Base-by-base conservation (phyloP, 2,888 invertebrate species). In the Drosophila affinis region DNA sequence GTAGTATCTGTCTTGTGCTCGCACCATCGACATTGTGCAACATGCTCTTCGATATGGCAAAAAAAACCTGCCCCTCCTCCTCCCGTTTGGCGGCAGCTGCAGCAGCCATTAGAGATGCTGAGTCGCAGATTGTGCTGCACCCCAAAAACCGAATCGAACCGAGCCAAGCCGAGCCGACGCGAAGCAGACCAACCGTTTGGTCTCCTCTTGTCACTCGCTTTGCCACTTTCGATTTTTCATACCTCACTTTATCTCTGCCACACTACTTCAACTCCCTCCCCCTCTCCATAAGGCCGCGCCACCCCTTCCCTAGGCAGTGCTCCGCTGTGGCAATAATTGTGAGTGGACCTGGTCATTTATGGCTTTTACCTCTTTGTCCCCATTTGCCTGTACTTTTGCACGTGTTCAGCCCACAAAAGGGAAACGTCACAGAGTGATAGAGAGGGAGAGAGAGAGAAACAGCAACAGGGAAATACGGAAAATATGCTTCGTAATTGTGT, bases 151-250 rank as follows among this genome's bases (percentile, higher is more conserved):
- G 45, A 57, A 54, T 53, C 71, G 29, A 54, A 47, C 58, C 56
- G 17, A 56, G 17, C 57, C 56, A 45, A 70, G 21, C 45, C 57
- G 48, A 18, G 14, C 14, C 67, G 65, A 54, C 45, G 46, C 52
- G 39, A 56, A 44, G 58, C 34, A 34, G 39, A 54, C n/a, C 34
- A 29, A 54, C n/a, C 44, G 45, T 47, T 56, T 70, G 67, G 44
- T 58, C 53, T 46, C 39, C 58, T 48, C 64, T 65, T 61, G 57
- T 65, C 59, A 55, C 52, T 45, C 61, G 56, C 14, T 47, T 61
- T 63, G 47, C 67, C 81, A 81, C 82, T 86, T 81, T 83, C 84
- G 81, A 84, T 83, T 86, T 86, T 72, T 78, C 81, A 87, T 83
- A 76, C 77, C 69, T 69, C 58, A 72, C 47, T 67, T 70, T 55